A percentile compares a stretch with the other conserved stretches of the same genome.
Conservation (phyloP, 2,888 invertebrate species). For the Coenonympha arcania region DNA sequence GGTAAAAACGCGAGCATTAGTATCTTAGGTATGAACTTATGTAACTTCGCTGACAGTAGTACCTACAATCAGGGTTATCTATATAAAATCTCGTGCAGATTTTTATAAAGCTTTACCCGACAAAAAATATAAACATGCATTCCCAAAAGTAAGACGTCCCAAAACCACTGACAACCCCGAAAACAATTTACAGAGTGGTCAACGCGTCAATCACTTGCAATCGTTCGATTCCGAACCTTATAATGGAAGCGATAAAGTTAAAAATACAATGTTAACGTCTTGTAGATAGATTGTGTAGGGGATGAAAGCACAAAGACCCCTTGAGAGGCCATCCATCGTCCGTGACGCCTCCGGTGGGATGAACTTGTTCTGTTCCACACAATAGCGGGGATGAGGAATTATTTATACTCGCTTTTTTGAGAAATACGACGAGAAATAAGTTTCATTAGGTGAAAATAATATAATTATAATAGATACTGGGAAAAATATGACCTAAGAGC, state of each 20-base stretch:
- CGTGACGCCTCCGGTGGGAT: conserved; percentile 15
- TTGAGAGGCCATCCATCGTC: conserved; percentile 15
- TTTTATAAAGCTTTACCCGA: neutral
- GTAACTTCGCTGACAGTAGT: too few species aligned
- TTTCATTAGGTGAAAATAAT: too few species aligned
- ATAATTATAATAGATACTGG: too few species aligned
- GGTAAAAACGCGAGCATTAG: too few species aligned
- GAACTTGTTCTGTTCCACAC: conserved; percentile 10
- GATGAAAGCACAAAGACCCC: conserved; percentile 13
- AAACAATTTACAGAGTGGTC: conserved; percentile 7
- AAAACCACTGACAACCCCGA: conserved; percentile 5
- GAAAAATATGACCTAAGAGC: too few species aligned
- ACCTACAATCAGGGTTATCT: too few species aligned
- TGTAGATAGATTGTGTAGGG: neutral
- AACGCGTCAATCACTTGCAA: neutral
- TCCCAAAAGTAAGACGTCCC: neutral
- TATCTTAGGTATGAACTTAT: too few species aligned
- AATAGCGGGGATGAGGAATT: conserved; percentile 9
- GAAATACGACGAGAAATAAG: neutral
- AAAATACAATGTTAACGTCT: neutral
- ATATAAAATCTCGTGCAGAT: neutral
- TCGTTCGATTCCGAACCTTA: neutral
- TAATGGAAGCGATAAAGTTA: neutral
- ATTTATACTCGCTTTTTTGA: neutral
- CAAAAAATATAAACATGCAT: neutral